Conservation (phyloP, 2,113 vertebrate genomes). For the Phyllostomus discolor region DNA sequence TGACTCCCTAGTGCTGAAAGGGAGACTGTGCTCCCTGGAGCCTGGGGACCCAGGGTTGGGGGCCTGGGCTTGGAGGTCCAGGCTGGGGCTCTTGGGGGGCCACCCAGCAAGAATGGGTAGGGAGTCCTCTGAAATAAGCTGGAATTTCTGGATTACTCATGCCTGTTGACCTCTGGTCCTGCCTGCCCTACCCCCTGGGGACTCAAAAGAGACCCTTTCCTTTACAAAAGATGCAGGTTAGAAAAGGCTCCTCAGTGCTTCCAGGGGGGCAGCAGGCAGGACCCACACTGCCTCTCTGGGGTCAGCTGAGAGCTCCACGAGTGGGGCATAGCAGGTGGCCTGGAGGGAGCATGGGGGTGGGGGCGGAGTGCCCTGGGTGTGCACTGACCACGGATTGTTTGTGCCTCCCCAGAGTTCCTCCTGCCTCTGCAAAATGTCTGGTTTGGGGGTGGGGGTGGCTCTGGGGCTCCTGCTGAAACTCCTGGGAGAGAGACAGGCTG, state of each 20-base stretch:
- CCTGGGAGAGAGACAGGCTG: background rate
- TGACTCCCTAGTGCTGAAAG: background rate
- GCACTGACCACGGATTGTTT: background rate
- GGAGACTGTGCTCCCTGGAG: background rate
- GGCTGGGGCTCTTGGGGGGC: background rate
- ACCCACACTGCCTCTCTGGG: background rate
- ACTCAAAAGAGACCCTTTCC: background rate
- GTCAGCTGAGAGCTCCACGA: background rate
- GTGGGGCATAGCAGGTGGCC: background rate
- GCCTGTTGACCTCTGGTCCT: background rate
- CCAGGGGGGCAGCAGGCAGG: background rate
- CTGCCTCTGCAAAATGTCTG: background rate
- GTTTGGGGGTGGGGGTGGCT: background rate
- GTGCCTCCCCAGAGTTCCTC: background rate
- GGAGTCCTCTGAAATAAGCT: background rate
- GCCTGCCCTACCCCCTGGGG: too few relatives aligned
- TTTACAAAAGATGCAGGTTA: background rate
- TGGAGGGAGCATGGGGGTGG: background rate
- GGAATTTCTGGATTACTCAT: background rate
- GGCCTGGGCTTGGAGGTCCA: background rate
- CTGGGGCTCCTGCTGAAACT: background rate
- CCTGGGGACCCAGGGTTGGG: background rate
- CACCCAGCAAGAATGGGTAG: background rate
- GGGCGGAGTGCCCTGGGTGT: background rate
- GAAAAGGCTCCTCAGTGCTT: background rate